phyloP scores from a whole-genome alignment of 2,113 vertebrate genomes.

The Chaetorhynchus papuensis region DNA sequence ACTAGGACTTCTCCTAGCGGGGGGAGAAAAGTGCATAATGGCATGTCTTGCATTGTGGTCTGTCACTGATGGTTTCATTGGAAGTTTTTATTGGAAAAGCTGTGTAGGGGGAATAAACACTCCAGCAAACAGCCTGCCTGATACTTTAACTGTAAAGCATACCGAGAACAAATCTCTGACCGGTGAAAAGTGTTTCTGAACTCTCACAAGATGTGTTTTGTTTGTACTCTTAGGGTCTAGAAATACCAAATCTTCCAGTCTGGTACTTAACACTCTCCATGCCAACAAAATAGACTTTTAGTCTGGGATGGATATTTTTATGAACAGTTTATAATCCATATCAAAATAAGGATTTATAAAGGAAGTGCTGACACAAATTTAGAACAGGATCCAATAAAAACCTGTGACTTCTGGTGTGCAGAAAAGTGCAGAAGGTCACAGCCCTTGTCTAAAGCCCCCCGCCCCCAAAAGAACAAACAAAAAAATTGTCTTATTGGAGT shows the following conservation, averaged over 20 bases:
- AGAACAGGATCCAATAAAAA: slow-evolving; percentile 19
- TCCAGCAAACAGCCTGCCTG: neutral
- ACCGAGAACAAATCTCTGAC: neutral
- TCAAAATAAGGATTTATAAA: slow-evolving; percentile 30
- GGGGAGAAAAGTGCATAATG: neutral
- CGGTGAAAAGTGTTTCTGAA: neutral
- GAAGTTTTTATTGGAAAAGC: slow-evolving; percentile 17
- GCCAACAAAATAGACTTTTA: neutral
- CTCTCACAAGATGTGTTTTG: neutral
- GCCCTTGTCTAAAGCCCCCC: accelerated
- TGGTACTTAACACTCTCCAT: neutral
- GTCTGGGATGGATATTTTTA: neutral
- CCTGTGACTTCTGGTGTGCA: neutral
- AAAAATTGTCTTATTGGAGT: neutral
- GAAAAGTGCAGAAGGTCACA: neutral
- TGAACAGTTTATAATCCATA: slow-evolving; percentile 19
- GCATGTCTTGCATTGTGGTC: neutral
- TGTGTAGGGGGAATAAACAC: neutral
- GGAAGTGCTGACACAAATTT: slow-evolving; percentile 32
- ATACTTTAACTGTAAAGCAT: neutral
- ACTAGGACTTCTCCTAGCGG: neutral
- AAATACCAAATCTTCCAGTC: neutral
- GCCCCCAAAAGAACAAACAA: neutral
- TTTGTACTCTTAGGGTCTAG: neutral
- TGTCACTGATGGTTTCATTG: neutral